Conservation (phyloP, 2,797 vertebrate species). For the Sebastes ruberrimus region DNA sequence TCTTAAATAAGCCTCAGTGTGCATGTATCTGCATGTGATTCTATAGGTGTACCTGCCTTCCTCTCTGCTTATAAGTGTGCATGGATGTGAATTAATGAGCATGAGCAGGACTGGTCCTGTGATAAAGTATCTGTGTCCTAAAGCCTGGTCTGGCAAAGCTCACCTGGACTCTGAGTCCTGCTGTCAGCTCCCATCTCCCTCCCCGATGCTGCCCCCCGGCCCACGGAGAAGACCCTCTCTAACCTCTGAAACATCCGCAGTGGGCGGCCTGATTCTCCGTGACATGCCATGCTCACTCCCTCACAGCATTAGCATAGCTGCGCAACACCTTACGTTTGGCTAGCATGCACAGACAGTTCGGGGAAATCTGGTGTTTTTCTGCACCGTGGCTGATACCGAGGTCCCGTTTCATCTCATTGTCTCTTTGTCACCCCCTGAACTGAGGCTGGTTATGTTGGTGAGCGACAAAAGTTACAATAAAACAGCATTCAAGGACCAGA, state of each 20-base stretch:
- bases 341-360: constrained; percentile 14
- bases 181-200: constrained; percentile 78
- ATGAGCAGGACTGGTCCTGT: constrained; percentile 39
- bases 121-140: constrained; percentile 67
- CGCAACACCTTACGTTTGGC: constrained; percentile 56
- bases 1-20: constrained; percentile 21
- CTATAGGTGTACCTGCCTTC: not conserved
- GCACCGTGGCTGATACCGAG: constrained; percentile 9
- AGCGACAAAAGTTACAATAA: not conserved
- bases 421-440: constrained; percentile 8
- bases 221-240: constrained; percentile 53
- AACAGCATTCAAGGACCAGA: not conserved
- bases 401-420: constrained; percentile 28
- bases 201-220: constrained; percentile 50
- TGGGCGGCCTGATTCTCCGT: constrained; percentile 64
- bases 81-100: constrained; percentile 58
- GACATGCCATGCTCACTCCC: constrained; percentile 67
- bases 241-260: constrained; percentile 73
- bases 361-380: constrained; percentile 21
- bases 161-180: constrained; percentile 72
- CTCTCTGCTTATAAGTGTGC: constrained; percentile 28
- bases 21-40: constrained; percentile 25
- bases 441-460: not conserved
- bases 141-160: constrained; percentile 68
- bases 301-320: constrained; percentile 70